phyloP scores from a whole-genome alignment of 2,888 invertebrate genomes.

The Epistrophe grossulariae region DNA sequence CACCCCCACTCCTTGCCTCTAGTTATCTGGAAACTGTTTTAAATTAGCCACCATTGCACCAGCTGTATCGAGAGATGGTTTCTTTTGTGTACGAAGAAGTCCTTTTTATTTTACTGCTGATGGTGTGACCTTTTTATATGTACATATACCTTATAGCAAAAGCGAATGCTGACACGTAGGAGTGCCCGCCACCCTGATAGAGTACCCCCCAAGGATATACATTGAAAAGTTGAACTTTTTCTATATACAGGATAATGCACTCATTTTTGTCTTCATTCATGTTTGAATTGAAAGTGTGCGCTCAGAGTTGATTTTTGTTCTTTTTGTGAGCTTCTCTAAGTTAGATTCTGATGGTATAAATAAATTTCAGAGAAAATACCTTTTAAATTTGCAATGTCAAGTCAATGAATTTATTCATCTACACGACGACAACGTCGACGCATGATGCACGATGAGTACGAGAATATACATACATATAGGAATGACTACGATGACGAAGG shows the following conservation, averaged over 20 bases:
- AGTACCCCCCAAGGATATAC: constrained; percentile 14
- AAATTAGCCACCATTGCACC: constrained; percentile 47
- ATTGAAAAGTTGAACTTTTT: constrained; percentile 46
- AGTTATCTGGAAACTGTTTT: constrained; percentile 40
- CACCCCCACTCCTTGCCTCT: not conserved
- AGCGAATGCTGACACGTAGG: constrained; percentile 56
- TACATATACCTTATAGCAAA: constrained; percentile 3
- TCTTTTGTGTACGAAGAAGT: constrained; percentile 9
- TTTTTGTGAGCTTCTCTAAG: constrained; percentile 27
- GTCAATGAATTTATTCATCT: constrained; percentile 68
- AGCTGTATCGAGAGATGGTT: constrained; percentile 26
- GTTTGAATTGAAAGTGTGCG: not conserved
- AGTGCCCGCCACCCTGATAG: constrained; percentile 37
- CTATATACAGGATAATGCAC: constrained; percentile 57
- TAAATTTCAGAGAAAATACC: constrained; percentile 63
- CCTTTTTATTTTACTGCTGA: constrained; percentile 19
- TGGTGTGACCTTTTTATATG: constrained; percentile 55
- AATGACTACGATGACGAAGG: not conserved
- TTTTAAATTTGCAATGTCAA: constrained; percentile 56
- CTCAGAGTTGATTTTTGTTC: constrained; percentile 34
- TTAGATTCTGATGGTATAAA: constrained; percentile 41
- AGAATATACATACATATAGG: not conserved
- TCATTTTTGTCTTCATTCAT: constrained; percentile 1
- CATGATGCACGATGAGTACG: not conserved
- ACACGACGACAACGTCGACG: not conserved